Evolutionary conservation across 2,888 invertebrate species (phyloP).

Genomic region (Anticlea derivata): DNA sequence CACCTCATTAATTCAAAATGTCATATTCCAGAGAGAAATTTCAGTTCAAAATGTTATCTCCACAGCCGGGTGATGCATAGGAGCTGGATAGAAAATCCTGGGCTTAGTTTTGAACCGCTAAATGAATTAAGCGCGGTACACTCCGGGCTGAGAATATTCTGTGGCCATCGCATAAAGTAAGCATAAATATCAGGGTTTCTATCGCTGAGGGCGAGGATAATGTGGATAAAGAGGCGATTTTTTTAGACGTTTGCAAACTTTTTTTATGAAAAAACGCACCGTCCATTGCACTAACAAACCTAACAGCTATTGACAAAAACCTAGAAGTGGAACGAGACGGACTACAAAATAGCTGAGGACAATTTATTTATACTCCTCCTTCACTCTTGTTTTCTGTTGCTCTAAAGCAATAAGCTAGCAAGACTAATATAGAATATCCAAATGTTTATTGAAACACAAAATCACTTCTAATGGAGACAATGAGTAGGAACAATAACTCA

Average conservation of each 20-base stretch:
- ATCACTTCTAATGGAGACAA: too few species aligned
- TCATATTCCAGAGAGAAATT: conserved; percentile 32
- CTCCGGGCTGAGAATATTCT: conserved; percentile 59
- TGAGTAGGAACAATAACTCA: too few species aligned
- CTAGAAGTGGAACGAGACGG: too few species aligned
- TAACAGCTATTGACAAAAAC: too few species aligned
- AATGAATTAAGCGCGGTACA: conserved; percentile 65
- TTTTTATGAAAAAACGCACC: too few species aligned
- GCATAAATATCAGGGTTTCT: conserved; percentile 65
- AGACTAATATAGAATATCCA: too few species aligned
- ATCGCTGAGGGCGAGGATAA: conserved; percentile 48
- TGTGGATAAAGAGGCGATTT: conserved; percentile 37
- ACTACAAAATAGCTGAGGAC: too few species aligned
- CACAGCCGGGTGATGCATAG: conserved; percentile 33
- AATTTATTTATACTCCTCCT: too few species aligned
- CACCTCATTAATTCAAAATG: conserved; percentile 33
- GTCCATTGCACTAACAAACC: not conserved
- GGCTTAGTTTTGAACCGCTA: conserved; percentile 60
- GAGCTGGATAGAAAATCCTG: conserved; percentile 30
- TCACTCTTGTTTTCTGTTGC: too few species aligned
- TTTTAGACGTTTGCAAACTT: not conserved
- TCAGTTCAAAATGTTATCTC: conserved; percentile 32
- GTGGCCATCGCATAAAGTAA: conserved; percentile 64
- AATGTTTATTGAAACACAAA: too few species aligned
- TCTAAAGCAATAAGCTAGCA: too few species aligned